These are phyloP conservation scores for Limnephilus rhombicus DNA, from an alignment of 2,888 invertebrate species.

Conservation along the genomic window DNA sequence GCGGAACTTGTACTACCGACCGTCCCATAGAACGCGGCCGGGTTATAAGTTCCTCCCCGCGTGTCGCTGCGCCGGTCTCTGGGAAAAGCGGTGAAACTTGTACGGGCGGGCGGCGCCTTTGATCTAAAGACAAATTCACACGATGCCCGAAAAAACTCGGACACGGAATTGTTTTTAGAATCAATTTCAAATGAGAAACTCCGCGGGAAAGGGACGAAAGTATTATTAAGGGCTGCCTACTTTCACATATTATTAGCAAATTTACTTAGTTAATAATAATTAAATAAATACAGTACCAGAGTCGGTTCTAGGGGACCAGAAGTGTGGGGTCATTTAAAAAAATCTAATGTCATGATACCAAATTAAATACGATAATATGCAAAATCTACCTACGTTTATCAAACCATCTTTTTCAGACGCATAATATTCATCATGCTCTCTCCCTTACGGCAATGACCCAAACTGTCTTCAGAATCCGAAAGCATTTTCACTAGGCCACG, in stretches of 20 bases:
- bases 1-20: conserved; percentile 43
- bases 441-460: too few relatives aligned
- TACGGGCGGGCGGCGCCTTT: conserved; percentile 56
- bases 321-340: too few relatives aligned
- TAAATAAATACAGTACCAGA: too few relatives aligned
- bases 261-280: too few relatives aligned
- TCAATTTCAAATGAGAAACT: conserved; percentile 26
- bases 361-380: too few relatives aligned
- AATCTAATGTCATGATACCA: too few relatives aligned
- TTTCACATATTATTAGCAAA: background rate
- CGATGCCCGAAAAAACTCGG: conserved; percentile 47
- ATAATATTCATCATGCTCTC: too few relatives aligned
- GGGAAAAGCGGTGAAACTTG: conserved; percentile 40
- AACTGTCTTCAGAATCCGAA: too few relatives aligned
- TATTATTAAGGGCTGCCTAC: background rate
- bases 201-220: background rate
- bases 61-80: background rate
- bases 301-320: too few relatives aligned
- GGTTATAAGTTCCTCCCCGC: conserved; percentile 41
- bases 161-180: conserved; percentile 39
- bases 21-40: background rate
- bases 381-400: too few relatives aligned
- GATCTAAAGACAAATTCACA: conserved; percentile 55
- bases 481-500: too few relatives aligned
- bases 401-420: too few relatives aligned